These are phyloP conservation scores for Chromobotia macracanthus DNA, from an alignment of 2,797 vertebrate genomes.

Conservation along the genomic window DNA sequence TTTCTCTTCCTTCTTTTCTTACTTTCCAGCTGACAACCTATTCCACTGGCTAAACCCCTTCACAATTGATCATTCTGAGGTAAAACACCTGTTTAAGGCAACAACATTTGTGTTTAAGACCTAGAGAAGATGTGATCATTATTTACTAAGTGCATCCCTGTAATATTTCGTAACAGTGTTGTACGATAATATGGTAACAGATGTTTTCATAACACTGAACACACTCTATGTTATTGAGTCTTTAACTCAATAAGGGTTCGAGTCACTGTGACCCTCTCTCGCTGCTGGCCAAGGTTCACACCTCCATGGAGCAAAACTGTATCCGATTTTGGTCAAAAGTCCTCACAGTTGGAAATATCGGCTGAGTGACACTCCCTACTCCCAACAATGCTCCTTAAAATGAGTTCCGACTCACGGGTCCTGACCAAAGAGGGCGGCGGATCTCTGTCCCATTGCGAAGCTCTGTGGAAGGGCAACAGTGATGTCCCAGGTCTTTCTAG, in stretches of 20 bases:
- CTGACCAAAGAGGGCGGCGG: background rate
- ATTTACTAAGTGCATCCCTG: background rate
- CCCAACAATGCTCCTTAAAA: slow-evolving; percentile 54
- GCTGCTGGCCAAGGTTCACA: slow-evolving; percentile 32
- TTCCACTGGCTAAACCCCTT: slow-evolving; percentile 33
- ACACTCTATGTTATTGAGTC: background rate
- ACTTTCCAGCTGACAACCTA: slow-evolving; percentile 34
- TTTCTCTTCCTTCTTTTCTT: slow-evolving; percentile 43
- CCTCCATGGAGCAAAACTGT: slow-evolving; percentile 34
- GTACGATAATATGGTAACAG: background rate
- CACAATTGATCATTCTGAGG: slow-evolving; percentile 51
- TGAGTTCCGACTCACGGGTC: slow-evolving; percentile 44
- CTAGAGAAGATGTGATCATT: background rate
- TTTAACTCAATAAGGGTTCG: slow-evolving; percentile 13
- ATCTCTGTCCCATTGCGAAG: slow-evolving; percentile 61
- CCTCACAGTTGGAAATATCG: slow-evolving; percentile 27
- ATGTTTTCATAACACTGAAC: slow-evolving; percentile 24
- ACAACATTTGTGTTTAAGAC: background rate
- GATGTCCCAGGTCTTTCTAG: slow-evolving; percentile 70
- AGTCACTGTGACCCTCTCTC: slow-evolving; percentile 27
- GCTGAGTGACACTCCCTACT: slow-evolving; percentile 47
- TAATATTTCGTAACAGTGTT: slow-evolving; percentile 9
- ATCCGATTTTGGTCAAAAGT: slow-evolving; percentile 46
- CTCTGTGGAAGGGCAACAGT: slow-evolving; percentile 69
- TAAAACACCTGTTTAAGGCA: slow-evolving; percentile 54